Evolutionary conservation across 2,888 invertebrate genomes (phyloP).

Genomic region (Cantharis rufa): DNA sequence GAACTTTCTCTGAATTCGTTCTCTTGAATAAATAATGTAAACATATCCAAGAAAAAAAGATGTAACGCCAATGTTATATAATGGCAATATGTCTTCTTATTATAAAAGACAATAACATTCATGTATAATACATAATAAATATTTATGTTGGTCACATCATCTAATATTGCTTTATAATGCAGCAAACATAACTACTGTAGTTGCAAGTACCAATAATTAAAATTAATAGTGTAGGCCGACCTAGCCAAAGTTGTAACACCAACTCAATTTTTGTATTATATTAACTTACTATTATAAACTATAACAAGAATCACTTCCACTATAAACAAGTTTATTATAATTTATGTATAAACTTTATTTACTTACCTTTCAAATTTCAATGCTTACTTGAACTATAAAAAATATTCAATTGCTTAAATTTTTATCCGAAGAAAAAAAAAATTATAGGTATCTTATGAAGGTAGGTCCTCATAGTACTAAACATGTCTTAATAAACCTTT

Average conservation of each 20-base stretch:
- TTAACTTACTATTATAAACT: background rate
- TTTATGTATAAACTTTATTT: background rate
- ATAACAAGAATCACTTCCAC: background rate
- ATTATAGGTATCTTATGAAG: no score
- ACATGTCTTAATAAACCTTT: background rate
- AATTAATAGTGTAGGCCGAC: background rate
- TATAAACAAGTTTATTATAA: background rate
- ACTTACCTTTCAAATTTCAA: background rate
- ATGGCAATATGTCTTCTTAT: background rate
- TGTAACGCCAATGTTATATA: no score
- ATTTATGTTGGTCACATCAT: background rate
- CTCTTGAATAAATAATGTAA: background rate
- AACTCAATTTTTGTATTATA: background rate
- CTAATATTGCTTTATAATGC: background rate
- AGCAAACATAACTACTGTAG: background rate
- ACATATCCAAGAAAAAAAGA: background rate
- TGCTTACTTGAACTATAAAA: background rate
- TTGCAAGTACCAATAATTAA: background rate
- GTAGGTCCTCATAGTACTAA: background rate
- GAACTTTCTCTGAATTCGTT: no score
- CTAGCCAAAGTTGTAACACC: background rate
- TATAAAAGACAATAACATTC: background rate
- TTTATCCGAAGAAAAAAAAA: background rate
- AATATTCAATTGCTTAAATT: background rate
- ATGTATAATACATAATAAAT: background rate